phyloP scores from a whole-genome alignment of 2,888 invertebrate species.

The Bombylius major region DNA sequence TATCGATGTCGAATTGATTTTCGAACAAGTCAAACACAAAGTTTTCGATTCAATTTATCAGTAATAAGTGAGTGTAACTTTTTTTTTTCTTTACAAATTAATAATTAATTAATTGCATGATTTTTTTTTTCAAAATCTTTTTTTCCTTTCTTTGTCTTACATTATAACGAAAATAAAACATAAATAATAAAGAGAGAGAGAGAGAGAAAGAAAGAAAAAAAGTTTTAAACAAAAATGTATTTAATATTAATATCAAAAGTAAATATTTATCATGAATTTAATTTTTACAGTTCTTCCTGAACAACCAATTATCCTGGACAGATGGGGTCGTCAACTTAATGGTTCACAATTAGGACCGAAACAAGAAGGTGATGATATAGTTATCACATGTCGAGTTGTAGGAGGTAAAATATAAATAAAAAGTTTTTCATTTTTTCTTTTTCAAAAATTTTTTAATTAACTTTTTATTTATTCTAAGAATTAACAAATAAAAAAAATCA shows the following conservation, averaged over 20 bases:
- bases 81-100: neutral
- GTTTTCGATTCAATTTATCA: conserved; percentile 78
- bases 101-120: neutral
- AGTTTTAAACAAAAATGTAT: too few relatives aligned
- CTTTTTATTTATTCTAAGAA: neutral
- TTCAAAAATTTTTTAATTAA: neutral
- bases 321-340: conserved; percentile 71
- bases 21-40: conserved; percentile 77
- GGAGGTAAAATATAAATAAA: conserved; percentile 52
- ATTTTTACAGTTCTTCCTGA: conserved; percentile 66
- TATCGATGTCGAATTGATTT: conserved; percentile 86
- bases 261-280: too few relatives aligned
- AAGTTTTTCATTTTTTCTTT: neutral
- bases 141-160: neutral
- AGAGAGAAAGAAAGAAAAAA: too few relatives aligned
- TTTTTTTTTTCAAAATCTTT: neutral
- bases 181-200: neutral
- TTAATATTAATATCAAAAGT: too few relatives aligned
- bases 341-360: conserved; percentile 68
- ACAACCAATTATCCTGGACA: conserved; percentile 71
- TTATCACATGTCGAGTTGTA: conserved; percentile 72
- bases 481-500: too few relatives aligned
- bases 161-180: neutral
- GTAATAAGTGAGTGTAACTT: conserved; percentile 63
- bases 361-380: conserved; percentile 73